A percentile compares a stretch with the other conserved stretches of the same genome.
Conservation (phyloP, 2,797 vertebrate genomes). For the Sebastes dallii region DNA sequence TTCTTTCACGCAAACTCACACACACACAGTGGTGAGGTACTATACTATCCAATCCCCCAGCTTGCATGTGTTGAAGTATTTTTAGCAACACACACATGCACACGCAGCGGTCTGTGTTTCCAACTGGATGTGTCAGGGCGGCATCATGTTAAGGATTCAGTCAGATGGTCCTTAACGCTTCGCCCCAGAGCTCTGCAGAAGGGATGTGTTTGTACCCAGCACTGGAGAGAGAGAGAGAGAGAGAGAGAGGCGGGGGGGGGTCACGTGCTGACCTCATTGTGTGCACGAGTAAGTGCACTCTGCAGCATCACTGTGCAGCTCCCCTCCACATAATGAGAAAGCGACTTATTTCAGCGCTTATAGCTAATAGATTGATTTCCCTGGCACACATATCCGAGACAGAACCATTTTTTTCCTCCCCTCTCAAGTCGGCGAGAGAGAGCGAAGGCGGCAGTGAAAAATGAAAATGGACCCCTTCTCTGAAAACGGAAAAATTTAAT, state of each 20-base stretch:
- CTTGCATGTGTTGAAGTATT: constrained; percentile 66
- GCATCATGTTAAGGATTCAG: constrained; percentile 64
- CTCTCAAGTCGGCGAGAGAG: constrained; percentile 41
- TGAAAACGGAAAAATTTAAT: constrained; percentile 71
- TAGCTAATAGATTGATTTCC: constrained; percentile 77
- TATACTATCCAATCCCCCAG: constrained; percentile 34
- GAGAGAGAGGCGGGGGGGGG: constrained; percentile 35
- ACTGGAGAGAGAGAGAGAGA: constrained; percentile 8
- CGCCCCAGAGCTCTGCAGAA: constrained; percentile 72
- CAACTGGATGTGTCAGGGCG: constrained; percentile 58
- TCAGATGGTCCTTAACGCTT: constrained; percentile 73
- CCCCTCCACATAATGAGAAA: constrained; percentile 48
- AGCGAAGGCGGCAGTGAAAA: constrained; percentile 36
- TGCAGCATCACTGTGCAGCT: constrained; percentile 58
- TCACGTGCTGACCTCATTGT: constrained; percentile 87
- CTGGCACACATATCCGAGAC: constrained; percentile 55
- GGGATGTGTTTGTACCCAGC: constrained; percentile 67
- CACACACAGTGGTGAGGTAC: constrained; percentile 4
- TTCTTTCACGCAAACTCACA: constrained; percentile 29
- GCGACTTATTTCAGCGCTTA: constrained; percentile 59
- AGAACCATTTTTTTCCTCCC: constrained; percentile 41
- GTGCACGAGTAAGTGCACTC: constrained; percentile 78
- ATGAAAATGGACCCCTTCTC: constrained; percentile 47
- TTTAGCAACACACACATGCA: constrained; percentile 58
- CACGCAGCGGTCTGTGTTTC: constrained; percentile 42